phyloP scores from a whole-genome alignment of 2,113 vertebrate species.

The Lepidothrix coronata region DNA sequence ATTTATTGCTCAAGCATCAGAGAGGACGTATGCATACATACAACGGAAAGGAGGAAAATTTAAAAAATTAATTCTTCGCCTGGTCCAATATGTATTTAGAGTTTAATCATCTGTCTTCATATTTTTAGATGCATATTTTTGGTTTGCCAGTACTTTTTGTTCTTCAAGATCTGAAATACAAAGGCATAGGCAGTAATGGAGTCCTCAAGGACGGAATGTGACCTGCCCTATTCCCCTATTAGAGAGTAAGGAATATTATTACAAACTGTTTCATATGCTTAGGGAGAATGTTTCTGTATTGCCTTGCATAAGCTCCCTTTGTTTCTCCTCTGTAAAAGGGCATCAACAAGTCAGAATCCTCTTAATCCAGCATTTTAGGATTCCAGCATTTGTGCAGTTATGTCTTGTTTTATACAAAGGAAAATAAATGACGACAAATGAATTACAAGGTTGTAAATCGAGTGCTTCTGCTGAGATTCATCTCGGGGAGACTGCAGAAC shows the following conservation, averaged over 20 bases:
- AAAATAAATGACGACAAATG: slow-evolving; percentile 53
- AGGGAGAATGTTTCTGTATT: slow-evolving; percentile 31
- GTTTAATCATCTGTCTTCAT: slow-evolving; percentile 15
- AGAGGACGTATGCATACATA: not conserved
- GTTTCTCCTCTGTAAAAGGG: slow-evolving; percentile 5
- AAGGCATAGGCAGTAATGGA: not conserved
- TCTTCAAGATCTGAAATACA: slow-evolving; percentile 36
- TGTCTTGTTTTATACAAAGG: slow-evolving; percentile 48
- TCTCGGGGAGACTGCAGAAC: not conserved
- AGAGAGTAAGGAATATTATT: slow-evolving; percentile 10
- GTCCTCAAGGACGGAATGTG: slow-evolving; percentile 40
- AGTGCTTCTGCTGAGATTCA: slow-evolving; percentile 27
- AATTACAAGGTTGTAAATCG: slow-evolving; percentile 59
- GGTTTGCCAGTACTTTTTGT: not conserved
- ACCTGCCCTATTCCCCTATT: not conserved
- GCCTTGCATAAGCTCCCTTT: slow-evolving; percentile 30
- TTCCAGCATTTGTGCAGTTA: not conserved
- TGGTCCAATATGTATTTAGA: not conserved
- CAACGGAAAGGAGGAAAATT: not conserved
- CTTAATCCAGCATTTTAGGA: slow-evolving; percentile 31
- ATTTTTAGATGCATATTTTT: slow-evolving; percentile 1
- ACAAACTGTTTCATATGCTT: slow-evolving; percentile 28
- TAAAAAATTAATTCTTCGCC: not conserved
- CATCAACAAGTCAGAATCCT: not conserved
- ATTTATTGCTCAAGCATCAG: slow-evolving; percentile 14